Evolutionary conservation across 1,140 invertebrate genomes (phyloP).

Genomic region (Drosophila simulans): DNA sequence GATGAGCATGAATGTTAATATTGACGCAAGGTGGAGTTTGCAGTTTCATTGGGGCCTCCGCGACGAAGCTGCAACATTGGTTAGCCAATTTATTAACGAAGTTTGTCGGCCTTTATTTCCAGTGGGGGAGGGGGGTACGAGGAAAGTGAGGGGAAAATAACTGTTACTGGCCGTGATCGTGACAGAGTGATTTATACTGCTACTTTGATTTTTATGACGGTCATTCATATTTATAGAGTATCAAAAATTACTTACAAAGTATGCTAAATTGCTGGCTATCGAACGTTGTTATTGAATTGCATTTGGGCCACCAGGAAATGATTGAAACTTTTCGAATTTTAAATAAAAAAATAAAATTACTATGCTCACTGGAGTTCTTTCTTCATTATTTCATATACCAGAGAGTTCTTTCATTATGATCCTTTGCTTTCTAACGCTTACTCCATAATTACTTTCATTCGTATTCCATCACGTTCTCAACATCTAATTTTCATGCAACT

Average conservation of each 20-base stretch:
- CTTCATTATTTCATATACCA: not conserved
- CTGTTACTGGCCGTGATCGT: slow-evolving; percentile 39
- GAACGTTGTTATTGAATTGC: slow-evolving; percentile 2
- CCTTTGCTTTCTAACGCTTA: not conserved
- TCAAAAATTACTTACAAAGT: slow-evolving; percentile 39
- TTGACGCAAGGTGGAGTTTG: slow-evolving; percentile 71
- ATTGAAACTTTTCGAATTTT: not conserved
- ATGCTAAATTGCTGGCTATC: slow-evolving; percentile 16
- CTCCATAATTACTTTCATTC: not conserved
- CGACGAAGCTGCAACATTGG: slow-evolving; percentile 35
- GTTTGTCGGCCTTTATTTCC: slow-evolving; percentile 31
- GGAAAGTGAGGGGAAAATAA: slow-evolving; percentile 17
- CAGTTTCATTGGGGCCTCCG: not conserved
- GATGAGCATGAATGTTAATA: slow-evolving; percentile 78
- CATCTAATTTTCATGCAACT: not conserved
- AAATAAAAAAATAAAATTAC: not conserved
- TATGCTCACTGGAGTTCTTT: too few relatives aligned
- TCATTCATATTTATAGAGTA: slow-evolving; percentile 35
- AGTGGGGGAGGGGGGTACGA: not conserved
- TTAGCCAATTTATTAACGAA: slow-evolving; percentile 74
- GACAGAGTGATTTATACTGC: slow-evolving; percentile 45
- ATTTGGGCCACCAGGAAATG: not conserved
- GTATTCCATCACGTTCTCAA: not conserved
- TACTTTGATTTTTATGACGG: slow-evolving; percentile 37
- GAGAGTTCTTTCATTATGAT: not conserved